Percentiles rank a stretch among this genome's conserved stretches.
Evolutionary conservation across 2,888 invertebrate genomes (phyloP).

Genomic region (Clunio marinus): DNA sequence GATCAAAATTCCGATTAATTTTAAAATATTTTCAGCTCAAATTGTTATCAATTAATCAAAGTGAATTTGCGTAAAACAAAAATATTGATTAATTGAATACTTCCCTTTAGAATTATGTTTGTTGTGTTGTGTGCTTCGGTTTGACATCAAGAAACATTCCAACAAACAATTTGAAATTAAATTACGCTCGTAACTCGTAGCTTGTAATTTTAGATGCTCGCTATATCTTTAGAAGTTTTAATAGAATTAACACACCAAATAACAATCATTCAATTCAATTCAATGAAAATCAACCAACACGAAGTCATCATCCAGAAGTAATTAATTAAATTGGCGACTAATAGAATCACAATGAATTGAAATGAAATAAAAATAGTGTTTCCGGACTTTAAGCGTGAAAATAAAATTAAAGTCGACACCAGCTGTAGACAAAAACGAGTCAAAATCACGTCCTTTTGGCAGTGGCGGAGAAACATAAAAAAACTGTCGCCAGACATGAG

Average conservation of each 20-base stretch:
- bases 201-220: no score
- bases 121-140: no score
- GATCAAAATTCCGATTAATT: slow-evolving; percentile 5
- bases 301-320: background rate
- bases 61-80: background rate
- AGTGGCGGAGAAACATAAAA: slow-evolving; percentile 8
- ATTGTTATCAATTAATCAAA: slow-evolving; percentile 21
- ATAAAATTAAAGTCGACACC: slow-evolving; percentile 1
- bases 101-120: background rate
- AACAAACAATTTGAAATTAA: no score
- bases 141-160: background rate
- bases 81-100: background rate
- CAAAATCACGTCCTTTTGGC: slow-evolving; percentile 1
- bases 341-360: slow-evolving; percentile 30
- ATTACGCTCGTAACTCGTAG: no score
- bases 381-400: slow-evolving; percentile 8
- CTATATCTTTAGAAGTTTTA: no score
- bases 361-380: slow-evolving; percentile 12
- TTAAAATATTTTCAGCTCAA: background rate
- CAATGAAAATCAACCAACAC: no score
- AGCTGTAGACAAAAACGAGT: slow-evolving; percentile 20
- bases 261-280: no score
- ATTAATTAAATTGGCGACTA: slow-evolving; percentile 35
- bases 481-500: background rate
- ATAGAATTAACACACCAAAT: no score